phyloP scores from a whole-genome alignment of 2,797 vertebrate species.

The Enteromius argenteus region DNA sequence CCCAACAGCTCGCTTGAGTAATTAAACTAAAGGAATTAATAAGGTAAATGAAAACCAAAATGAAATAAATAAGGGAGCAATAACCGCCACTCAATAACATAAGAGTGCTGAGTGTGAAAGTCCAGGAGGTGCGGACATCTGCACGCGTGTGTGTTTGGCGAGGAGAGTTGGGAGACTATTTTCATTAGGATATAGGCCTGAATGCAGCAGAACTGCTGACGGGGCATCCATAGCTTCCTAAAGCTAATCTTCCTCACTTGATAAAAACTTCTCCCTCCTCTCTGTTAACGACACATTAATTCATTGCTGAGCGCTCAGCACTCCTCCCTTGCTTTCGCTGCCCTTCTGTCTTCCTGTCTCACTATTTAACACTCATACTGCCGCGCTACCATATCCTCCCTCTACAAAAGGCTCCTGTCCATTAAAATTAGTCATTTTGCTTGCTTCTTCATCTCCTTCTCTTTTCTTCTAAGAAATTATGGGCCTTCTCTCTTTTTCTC shows the following conservation, averaged over 20 bases:
- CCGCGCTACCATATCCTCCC: conserved; percentile 9
- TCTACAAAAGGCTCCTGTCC: conserved; percentile 39
- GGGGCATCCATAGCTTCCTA: conserved; percentile 46
- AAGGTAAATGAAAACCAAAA: conserved; percentile 54
- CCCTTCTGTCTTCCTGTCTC: conserved; percentile 61
- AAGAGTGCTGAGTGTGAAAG: conserved; percentile 36
- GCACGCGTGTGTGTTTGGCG: conserved; percentile 43
- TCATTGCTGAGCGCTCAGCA: conserved; percentile 30
- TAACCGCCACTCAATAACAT: conserved; percentile 49
- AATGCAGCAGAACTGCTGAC: conserved; percentile 64
- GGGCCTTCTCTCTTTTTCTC: not conserved
- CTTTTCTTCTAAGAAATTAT: not conserved
- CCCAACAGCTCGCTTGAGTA: conserved; percentile 56
- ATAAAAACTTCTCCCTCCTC: conserved; percentile 61
- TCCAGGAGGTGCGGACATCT: conserved; percentile 30
- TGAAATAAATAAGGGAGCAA: conserved; percentile 55
- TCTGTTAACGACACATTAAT: conserved; percentile 59
- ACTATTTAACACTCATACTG: conserved; percentile 24
- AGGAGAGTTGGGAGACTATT: conserved; percentile 53
- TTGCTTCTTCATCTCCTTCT: conserved; percentile 2
- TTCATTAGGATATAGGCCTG: conserved; percentile 68
- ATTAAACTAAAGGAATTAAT: conserved; percentile 61
- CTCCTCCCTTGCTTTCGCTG: conserved; percentile 40
- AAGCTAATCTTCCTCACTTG: conserved; percentile 64
- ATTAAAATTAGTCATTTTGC: conserved; percentile 33